Evolutionary conservation across 2,888 invertebrate genomes (phyloP).

Genomic region (Dexiosoma caninum): DNA sequence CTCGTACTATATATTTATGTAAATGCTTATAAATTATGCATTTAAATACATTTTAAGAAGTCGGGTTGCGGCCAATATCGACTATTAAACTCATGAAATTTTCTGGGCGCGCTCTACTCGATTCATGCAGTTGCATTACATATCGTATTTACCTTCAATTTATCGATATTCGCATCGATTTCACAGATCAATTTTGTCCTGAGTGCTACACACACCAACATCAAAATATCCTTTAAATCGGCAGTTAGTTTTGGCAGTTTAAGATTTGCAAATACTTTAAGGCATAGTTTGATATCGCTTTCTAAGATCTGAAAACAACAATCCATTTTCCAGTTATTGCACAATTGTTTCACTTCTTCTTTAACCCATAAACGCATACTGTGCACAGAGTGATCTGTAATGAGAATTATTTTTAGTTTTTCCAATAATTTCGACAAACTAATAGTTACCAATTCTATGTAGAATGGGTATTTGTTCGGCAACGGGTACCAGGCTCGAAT

Average conservation of each 20-base stretch:
- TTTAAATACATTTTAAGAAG: no score
- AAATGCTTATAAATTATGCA: no score
- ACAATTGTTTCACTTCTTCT: slow-evolving; percentile 84
- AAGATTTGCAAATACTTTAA: slow-evolving; percentile 80
- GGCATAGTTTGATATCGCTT: slow-evolving; percentile 82
- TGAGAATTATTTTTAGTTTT: background rate
- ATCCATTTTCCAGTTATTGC: slow-evolving; percentile 86
- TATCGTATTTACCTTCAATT: slow-evolving; percentile 82
- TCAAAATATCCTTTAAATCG: slow-evolving; percentile 84
- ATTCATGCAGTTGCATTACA: no score
- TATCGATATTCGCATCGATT: slow-evolving; percentile 85
- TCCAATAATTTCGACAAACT: background rate
- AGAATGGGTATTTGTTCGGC: slow-evolving; percentile 89
- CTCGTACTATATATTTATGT: no score
- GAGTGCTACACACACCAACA: slow-evolving; percentile 88
- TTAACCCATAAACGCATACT: slow-evolving; percentile 88
- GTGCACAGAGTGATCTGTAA: slow-evolving; percentile 87
- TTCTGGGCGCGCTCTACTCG: no score
- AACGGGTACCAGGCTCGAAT: slow-evolving; percentile 86
- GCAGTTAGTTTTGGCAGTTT: slow-evolving; percentile 79
- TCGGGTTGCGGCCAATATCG: no score
- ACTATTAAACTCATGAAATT: no score
- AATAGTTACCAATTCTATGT: slow-evolving; percentile 73
- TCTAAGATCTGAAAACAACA: slow-evolving; percentile 85
- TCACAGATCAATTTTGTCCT: slow-evolving; percentile 89